A percentile compares a stretch with the other conserved stretches of the same genome.
These are phyloP conservation scores for Halesus radiatus DNA, from an alignment of 1,140 invertebrate species.

Conservation along the genomic window DNA sequence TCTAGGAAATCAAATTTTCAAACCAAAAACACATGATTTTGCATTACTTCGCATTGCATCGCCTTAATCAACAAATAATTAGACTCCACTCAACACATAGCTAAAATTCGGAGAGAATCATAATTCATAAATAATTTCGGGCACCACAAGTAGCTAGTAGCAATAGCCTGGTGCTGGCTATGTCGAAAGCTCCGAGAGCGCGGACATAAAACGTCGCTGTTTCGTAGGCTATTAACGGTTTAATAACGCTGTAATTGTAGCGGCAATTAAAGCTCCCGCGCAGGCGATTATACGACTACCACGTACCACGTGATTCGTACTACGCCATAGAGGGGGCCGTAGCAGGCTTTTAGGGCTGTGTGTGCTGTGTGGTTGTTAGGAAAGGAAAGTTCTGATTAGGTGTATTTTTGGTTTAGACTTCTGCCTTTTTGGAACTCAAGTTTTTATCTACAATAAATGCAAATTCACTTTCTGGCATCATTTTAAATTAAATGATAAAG, in stretches of 20 bases:
- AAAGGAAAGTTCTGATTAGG: not conserved
- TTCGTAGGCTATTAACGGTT: conserved; percentile 46
- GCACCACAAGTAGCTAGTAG: not conserved
- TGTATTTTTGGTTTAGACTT: too few species aligned
- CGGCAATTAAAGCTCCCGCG: conserved; percentile 42
- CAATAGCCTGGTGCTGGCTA: not conserved
- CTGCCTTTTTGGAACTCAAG: too few species aligned
- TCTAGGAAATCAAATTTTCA: too few species aligned
- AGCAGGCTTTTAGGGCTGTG: not conserved
- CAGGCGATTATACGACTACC: conserved; percentile 31
- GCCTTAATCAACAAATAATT: not conserved
- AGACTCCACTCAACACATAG: not conserved
- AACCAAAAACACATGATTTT: too few species aligned
- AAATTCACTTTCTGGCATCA: too few species aligned
- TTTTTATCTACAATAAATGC: too few species aligned
- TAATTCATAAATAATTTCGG: not conserved
- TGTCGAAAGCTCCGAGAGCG: conserved; percentile 22
- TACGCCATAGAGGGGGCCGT: not conserved
- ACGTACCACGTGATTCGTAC: not conserved
- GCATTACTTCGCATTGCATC: too few species aligned
- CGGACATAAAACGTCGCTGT: conserved; percentile 36
- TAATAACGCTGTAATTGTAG: conserved; percentile 51
- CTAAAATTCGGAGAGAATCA: not conserved
- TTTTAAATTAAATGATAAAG: too few species aligned
- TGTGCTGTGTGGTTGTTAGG: not conserved